Evolutionary conservation across 2,113 vertebrate species (phyloP), one percentile per base, ranked within the genome.

Genomic region (Stegastes partitus): DNA sequence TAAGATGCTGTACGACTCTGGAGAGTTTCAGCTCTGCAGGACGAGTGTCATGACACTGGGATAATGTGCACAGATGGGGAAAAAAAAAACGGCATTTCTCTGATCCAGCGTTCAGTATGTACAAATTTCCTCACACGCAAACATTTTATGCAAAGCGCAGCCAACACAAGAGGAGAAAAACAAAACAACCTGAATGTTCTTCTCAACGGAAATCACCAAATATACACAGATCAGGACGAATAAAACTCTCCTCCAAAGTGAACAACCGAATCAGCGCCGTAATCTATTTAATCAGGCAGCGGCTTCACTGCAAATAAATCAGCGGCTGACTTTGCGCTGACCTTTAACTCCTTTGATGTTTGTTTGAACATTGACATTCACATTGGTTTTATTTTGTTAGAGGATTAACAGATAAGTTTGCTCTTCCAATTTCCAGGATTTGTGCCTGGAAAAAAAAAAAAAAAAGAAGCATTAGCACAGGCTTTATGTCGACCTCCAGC

Each of bases 211-310:
- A 53, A 51, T 26, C 45, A n/a, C 42, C 5, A 31, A 31, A 53
- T 53, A 53, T 39, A 3, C 31, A n/a, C 15, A 34, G 31, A 50
- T 19, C 47, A 50, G 44, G 67, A 31, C 21, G 21, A 21, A 22
- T 7, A 47, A 26, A 26, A 23, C 44, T 63, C 50, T 51, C 3
- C 22, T 65, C 56, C 51, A 11, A 42, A 39, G 22, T 21, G n/a
- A 64, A 14, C 49, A 3, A 10, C 56, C 51, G 3, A 74, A 66
- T 70, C 68, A 34, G 1, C 1, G n/a, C 63, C 37, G 22, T 62
- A 67, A 75, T 68, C 62, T 76, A 53, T 83, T 79, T 58, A 79
- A 75, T 79, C 57, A 50, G 62, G 47, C 56, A 70, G 78, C 78
- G 19, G 64, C 69, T 23, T 70, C 58, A 19, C 42, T 55, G 57